These are phyloP conservation scores for Amblyornis subalaris DNA, from an alignment of 2,113 vertebrate species.

Conservation along the genomic window DNA sequence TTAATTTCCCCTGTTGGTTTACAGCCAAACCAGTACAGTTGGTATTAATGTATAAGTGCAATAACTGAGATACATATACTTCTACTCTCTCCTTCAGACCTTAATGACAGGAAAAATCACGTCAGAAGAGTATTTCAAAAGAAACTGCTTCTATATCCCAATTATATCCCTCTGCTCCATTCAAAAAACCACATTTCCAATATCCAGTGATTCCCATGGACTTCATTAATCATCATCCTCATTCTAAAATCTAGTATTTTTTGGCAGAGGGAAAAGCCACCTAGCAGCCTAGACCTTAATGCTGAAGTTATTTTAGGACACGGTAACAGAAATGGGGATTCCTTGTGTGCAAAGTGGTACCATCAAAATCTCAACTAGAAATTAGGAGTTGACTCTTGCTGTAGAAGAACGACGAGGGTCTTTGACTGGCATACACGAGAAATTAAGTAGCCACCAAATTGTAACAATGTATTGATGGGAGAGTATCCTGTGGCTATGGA, in stretches of 20 bases:
- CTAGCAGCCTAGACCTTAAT: not conserved
- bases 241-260: not conserved
- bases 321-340: not conserved
- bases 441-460: not conserved
- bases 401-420: not conserved
- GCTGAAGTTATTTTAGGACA: not conserved
- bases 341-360: not conserved
- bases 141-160: not conserved
- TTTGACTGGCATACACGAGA: not conserved
- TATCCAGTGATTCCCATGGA: fast-evolving
- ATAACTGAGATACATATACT: not conserved
- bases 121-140: not conserved
- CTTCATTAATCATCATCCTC: not conserved
- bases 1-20: too few relatives aligned
- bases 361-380: not conserved
- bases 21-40: too few relatives aligned
- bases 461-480: not conserved
- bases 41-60: not conserved
- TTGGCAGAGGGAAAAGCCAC: not conserved
- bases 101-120: not conserved
- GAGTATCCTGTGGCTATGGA: not conserved
- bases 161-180: not conserved
- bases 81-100: not conserved
- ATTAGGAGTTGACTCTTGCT: not conserved
- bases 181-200: not conserved